Conservation (phyloP, 2,797 vertebrate species). For the Poecilia gillii region DNA sequence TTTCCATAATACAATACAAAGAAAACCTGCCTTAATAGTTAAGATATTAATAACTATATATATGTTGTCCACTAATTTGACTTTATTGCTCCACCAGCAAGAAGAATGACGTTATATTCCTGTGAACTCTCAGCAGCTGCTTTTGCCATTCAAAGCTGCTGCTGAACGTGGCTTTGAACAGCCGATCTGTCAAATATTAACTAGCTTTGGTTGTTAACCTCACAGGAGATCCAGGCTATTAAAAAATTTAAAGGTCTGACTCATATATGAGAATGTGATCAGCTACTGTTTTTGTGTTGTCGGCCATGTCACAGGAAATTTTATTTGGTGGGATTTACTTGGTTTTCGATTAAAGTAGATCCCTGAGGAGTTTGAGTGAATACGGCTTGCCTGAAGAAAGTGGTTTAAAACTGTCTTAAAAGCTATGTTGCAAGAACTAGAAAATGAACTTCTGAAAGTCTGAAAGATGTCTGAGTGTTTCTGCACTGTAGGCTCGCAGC, state of each 20-base stretch:
- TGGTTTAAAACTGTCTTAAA: background rate
- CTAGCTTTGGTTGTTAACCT: constrained; percentile 18
- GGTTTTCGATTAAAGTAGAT: background rate
- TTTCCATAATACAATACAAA: background rate
- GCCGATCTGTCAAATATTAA: constrained; percentile 13
- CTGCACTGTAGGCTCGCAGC: no score
- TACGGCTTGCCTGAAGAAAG: background rate
- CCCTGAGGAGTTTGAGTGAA: background rate
- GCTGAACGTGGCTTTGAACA: constrained; percentile 18
- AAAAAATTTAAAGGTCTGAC: constrained; percentile 18
- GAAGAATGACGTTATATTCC: constrained; percentile 17
- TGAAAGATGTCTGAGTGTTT: background rate
- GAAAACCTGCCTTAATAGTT: background rate
- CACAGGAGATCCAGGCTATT: constrained; percentile 7
- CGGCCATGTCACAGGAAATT: background rate
- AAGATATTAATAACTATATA: background rate
- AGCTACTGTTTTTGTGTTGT: constrained; percentile 25
- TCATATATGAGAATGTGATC: constrained; percentile 22
- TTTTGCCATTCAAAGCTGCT: constrained; percentile 36
- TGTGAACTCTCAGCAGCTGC: constrained; percentile 38
- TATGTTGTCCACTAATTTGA: background rate
- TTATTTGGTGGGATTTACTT: background rate
- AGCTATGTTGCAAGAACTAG: background rate
- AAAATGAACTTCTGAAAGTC: background rate
- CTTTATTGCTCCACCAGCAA: constrained; percentile 12